phyloP scores from a whole-genome alignment of 2,797 vertebrate species.

The Phoxinus dragarum region DNA sequence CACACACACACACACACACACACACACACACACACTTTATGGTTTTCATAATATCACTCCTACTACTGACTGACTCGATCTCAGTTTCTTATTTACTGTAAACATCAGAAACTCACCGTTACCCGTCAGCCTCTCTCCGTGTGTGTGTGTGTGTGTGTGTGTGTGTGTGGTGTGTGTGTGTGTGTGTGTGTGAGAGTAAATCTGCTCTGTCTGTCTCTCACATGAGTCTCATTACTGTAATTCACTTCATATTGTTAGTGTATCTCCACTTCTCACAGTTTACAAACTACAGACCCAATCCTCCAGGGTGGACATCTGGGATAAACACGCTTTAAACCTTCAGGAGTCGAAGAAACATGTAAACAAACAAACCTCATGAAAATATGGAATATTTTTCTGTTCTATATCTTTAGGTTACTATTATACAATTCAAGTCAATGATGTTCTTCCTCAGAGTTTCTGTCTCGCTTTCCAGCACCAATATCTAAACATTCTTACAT shows the following conservation, averaged over 20 bases:
- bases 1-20: background rate
- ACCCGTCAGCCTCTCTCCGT: background rate
- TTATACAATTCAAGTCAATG: too few species aligned
- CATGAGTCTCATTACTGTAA: conserved; percentile 54
- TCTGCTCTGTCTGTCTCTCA: conserved; percentile 22
- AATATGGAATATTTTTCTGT: background rate
- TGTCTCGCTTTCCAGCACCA: background rate
- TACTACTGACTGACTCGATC: background rate
- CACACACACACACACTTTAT: background rate
- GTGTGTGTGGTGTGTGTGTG: background rate
- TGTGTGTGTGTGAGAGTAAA: background rate
- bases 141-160: background rate
- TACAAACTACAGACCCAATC: background rate
- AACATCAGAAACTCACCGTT: background rate
- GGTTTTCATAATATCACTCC: background rate
- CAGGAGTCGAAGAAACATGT: background rate
- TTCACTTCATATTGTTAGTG: background rate
- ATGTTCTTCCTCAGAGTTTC: background rate
- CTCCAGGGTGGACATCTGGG: background rate
- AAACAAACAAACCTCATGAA: background rate
- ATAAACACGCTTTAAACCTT: background rate
- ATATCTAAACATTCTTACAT: background rate
- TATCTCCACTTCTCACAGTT: background rate
- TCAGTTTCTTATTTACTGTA: background rate
- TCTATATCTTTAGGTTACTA: too few species aligned